These are phyloP conservation scores for Tyto alba DNA, from an alignment of 2,113 vertebrate species.

Conservation along the genomic window DNA sequence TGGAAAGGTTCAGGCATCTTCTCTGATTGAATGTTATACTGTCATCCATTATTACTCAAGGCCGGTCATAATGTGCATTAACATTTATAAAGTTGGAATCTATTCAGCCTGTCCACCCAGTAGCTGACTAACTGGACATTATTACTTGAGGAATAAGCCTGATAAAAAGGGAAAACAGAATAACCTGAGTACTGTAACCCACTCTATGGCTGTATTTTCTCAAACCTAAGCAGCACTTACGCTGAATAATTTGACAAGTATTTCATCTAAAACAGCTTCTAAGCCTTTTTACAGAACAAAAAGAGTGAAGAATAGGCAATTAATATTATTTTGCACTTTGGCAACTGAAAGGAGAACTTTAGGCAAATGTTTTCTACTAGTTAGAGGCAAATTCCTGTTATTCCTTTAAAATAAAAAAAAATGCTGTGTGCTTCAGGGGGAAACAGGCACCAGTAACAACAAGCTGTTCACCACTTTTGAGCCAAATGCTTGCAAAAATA, in stretches of 20 bases:
- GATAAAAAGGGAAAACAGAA: not conserved
- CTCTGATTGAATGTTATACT: not conserved
- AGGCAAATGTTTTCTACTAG: not conserved
- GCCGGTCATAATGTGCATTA: not conserved
- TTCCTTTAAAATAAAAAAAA: conserved; percentile 28
- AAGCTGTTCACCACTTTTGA: conserved; percentile 17
- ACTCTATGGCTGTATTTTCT: not conserved
- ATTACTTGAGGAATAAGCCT: not conserved
- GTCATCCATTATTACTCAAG: conserved; percentile 20
- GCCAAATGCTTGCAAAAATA: conserved; percentile 7
- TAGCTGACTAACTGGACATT: conserved; percentile 8
- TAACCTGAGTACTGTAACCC: not conserved
- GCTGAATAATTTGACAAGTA: not conserved
- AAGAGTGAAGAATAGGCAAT: not conserved
- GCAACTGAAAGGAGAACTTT: not conserved
- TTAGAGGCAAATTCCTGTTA: not conserved
- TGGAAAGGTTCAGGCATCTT: not conserved
- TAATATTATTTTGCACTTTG: not conserved
- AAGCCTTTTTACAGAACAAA: not conserved
- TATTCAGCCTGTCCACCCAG: conserved; percentile 21
- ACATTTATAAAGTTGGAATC: conserved; percentile 11
- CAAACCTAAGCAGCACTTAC: not conserved
- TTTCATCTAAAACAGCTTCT: not conserved
- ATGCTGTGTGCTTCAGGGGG: not conserved
- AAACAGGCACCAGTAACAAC: conserved; percentile 15